phyloP scores from a whole-genome alignment of 1,140 invertebrate genomes.

The Solenopsis fugax region DNA sequence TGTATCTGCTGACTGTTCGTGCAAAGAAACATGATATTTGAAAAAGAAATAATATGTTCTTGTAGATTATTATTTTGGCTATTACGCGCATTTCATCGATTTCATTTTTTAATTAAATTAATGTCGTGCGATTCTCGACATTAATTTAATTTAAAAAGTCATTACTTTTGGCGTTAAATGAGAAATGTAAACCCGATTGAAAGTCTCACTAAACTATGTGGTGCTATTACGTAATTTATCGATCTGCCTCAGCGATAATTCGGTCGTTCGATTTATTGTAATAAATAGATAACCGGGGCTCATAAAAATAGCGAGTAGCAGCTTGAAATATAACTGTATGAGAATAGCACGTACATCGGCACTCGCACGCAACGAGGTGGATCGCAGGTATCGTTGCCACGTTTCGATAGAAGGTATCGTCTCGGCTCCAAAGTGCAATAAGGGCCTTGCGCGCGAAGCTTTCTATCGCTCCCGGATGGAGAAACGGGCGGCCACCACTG shows the following conservation, averaged over 20 bases:
- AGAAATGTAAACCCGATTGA: background rate
- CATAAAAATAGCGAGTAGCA: conserved; percentile 26
- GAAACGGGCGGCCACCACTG: conserved; percentile 26
- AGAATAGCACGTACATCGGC: conserved; percentile 26
- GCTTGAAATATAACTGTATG: conserved; percentile 42
- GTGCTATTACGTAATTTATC: background rate
- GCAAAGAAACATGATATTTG: background rate
- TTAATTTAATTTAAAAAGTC: background rate
- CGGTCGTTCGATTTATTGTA: background rate
- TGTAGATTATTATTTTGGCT: background rate
- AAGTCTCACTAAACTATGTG: background rate
- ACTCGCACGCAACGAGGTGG: conserved; percentile 20
- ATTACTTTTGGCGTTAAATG: background rate
- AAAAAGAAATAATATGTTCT: background rate
- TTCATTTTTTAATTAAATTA: conserved; percentile 10
- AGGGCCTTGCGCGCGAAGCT: conserved; percentile 57
- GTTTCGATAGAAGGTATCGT: conserved; percentile 55
- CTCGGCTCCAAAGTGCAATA: conserved; percentile 64
- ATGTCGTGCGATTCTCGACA: background rate
- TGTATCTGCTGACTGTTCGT: too few species aligned
- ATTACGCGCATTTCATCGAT: background rate
- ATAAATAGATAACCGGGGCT: background rate
- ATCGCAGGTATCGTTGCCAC: conserved; percentile 57
- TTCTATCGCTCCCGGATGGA: conserved; percentile 60
- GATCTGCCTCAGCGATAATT: conserved; percentile 40